Conservation (phyloP, 2,113 vertebrate species). For the Gasterosteus aculeatus region DNA sequence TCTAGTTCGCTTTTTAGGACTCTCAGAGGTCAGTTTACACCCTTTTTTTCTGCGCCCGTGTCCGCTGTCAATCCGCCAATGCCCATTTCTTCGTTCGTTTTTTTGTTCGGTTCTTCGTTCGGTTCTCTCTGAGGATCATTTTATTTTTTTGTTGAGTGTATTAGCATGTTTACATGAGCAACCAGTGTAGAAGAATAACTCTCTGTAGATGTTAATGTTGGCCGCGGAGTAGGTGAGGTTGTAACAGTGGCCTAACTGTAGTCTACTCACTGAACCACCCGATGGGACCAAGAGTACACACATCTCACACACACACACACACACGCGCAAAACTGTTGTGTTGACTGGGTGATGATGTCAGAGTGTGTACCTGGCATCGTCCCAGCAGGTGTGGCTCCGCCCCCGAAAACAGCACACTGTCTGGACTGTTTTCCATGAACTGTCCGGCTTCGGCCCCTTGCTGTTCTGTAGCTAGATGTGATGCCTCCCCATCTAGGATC, state of each 20-base stretch:
- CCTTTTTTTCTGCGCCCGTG: constrained; percentile 41
- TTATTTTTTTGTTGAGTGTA: constrained; percentile 42
- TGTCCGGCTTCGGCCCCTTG: constrained; percentile 65
- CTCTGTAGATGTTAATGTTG: not conserved
- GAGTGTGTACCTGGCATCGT: not conserved
- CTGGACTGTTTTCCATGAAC: constrained; percentile 67
- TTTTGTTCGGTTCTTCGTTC: constrained; percentile 7
- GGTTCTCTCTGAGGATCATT: constrained; percentile 38
- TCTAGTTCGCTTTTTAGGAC: constrained; percentile 5
- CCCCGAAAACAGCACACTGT: constrained; percentile 43
- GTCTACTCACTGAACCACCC: constrained; percentile 7
- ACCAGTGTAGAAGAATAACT: constrained; percentile 39
- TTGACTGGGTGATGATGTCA: not conserved
- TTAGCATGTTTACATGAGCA: constrained; percentile 77
- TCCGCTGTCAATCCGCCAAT: constrained; percentile 46
- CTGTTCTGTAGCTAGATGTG: constrained; percentile 75
- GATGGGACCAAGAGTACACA: constrained; percentile 30
- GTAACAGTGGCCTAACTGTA: not conserved
- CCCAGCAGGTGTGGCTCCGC: constrained; percentile 37
- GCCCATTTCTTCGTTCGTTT: constrained; percentile 31
- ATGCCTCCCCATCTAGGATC: constrained; percentile 31
- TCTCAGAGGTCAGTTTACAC: constrained; percentile 1
- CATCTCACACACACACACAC: not conserved
- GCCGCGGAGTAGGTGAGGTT: constrained; percentile 12
- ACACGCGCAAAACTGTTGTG: constrained; percentile 5